Conservation (phyloP, 2,113 vertebrate genomes). For the Sphyrna mokarran region DNA sequence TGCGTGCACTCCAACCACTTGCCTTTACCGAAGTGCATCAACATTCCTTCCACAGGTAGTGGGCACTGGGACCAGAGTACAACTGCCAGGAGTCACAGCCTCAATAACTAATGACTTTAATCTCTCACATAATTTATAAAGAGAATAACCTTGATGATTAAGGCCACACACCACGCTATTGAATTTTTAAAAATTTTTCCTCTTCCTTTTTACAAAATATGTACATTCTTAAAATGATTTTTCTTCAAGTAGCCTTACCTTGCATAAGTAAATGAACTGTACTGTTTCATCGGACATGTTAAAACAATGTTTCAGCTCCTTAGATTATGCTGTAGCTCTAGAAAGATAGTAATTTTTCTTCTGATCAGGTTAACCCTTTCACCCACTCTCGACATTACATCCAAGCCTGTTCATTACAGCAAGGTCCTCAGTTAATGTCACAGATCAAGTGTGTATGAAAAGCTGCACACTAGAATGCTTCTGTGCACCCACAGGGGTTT, state of each 20-base stretch:
- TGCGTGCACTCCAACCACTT: conserved; percentile 15
- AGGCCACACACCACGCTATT: conserved; percentile 26
- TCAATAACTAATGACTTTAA: conserved; percentile 4
- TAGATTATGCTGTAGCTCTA: conserved; percentile 20
- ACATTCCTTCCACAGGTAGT: not conserved
- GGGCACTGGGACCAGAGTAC: not conserved
- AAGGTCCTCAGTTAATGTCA: not conserved
- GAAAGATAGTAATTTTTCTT: conserved; percentile 4
- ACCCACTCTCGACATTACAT: not conserved
- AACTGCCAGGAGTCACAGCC: not conserved
- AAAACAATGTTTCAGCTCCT: conserved; percentile 31
- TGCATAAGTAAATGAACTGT: conserved; percentile 34
- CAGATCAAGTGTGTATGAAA: not conserved
- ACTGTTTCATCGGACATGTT: not conserved
- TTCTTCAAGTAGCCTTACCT: conserved; percentile 31
- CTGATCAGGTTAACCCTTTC: conserved; percentile 23
- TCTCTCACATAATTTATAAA: conserved; percentile 20
- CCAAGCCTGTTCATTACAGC: not conserved
- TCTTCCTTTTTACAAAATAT: conserved; percentile 34
- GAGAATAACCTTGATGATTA: conserved; percentile 22
- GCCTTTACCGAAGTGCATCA: not conserved
- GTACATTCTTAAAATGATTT: conserved; percentile 35
- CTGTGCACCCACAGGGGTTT: no score
- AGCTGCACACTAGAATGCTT: not conserved
- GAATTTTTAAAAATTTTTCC: not conserved